phyloP scores from a whole-genome alignment of 2,797 vertebrate species.

The Gallinago stenura region DNA sequence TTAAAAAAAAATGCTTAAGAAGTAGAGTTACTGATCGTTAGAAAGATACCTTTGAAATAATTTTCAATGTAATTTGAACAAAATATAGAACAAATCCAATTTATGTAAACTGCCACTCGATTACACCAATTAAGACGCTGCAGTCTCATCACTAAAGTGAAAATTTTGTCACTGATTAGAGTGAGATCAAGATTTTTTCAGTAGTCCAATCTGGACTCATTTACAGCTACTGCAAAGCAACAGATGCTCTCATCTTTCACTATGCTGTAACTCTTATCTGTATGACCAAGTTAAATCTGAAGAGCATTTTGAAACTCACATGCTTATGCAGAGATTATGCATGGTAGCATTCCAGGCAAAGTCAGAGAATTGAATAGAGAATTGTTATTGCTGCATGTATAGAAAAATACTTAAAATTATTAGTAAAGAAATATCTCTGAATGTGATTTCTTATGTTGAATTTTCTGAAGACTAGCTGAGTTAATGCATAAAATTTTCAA shows the following conservation, averaged over 20 bases:
- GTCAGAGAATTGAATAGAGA: neutral
- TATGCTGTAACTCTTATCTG: neutral
- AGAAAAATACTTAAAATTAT: neutral
- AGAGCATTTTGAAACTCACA: neutral
- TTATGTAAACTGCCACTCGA: neutral
- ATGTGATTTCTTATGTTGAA: neutral
- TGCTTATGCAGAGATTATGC: neutral
- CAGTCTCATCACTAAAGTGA: neutral
- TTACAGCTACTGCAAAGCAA: neutral
- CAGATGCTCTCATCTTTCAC: neutral
- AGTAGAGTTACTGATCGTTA: neutral
- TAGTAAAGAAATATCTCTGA: neutral
- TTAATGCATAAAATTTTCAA: neutral
- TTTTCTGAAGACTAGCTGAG: neutral
- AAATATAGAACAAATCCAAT: neutral
- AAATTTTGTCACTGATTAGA: neutral
- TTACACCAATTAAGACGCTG: neutral
- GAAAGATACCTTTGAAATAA: neutral
- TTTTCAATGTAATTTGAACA: neutral
- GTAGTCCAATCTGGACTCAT: neutral
- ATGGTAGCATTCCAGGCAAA: neutral
- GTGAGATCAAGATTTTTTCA: neutral
- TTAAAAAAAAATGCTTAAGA: neutral
- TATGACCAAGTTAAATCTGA: neutral
- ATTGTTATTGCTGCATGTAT: rapidly evolving